Conservation (phyloP, 2,888 invertebrate genomes). For the Exephanes ischioxanthus region DNA sequence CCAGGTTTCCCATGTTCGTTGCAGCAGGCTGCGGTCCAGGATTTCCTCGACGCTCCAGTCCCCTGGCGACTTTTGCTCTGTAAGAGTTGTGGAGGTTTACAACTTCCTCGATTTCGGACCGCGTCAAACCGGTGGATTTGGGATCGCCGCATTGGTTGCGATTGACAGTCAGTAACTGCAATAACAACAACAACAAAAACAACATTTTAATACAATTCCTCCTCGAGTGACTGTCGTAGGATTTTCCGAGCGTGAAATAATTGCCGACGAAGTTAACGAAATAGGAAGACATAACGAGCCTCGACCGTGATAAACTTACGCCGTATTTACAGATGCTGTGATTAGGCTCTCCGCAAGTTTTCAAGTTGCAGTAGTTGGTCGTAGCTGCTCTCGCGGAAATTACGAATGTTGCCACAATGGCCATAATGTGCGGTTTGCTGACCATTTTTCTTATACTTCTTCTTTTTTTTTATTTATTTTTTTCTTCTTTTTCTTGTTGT, state of each 20-base stretch:
- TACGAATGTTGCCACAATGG: slow-evolving; percentile 30
- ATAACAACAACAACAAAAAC: not conserved
- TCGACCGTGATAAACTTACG: not conserved
- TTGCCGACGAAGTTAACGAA: too few relatives aligned
- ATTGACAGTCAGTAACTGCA: slow-evolving; percentile 9
- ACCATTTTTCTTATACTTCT: slow-evolving; percentile 25
- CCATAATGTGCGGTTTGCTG: slow-evolving; percentile 7
- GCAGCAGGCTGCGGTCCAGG: slow-evolving; percentile 74
- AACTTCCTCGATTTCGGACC: slow-evolving; percentile 47
- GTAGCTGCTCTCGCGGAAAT: not conserved
- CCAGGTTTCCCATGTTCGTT: slow-evolving; percentile 44
- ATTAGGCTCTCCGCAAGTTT: not conserved
- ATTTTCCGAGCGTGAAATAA: too few relatives aligned
- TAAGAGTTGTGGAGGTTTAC: slow-evolving; percentile 68
- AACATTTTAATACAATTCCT: not conserved
- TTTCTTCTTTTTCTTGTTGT: not conserved
- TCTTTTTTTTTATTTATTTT: not conserved
- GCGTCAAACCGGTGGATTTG: not conserved
- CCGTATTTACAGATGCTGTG: slow-evolving; percentile 23
- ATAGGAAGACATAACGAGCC: too few relatives aligned
- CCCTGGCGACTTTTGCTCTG: slow-evolving; percentile 68
- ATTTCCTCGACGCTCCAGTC: slow-evolving; percentile 69
- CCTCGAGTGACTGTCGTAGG: too few relatives aligned
- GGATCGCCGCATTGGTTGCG: slow-evolving; percentile 15
- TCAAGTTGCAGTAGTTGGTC: slow-evolving; percentile 53